phyloP scores from a whole-genome alignment of 2,797 vertebrate species.

The Neosalanx taihuensis region DNA sequence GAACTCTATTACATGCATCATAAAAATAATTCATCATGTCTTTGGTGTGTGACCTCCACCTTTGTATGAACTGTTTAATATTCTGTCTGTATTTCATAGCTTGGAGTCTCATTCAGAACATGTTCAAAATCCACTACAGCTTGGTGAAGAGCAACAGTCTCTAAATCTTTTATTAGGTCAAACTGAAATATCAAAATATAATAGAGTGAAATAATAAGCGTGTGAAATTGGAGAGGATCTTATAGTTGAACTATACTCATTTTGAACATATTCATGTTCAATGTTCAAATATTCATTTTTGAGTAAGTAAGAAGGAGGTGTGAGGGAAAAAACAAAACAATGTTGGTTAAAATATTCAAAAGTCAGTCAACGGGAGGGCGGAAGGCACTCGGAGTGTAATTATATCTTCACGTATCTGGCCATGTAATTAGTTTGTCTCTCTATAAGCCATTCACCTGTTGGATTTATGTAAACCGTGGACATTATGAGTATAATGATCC shows the following conservation, averaged over 20 bases:
- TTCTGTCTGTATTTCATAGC: conserved; percentile 49
- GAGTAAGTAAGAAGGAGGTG: background rate
- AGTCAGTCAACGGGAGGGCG: too few species aligned
- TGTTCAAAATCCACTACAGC: conserved; percentile 45
- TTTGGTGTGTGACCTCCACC: conserved; percentile 65
- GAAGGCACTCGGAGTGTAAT: too few species aligned
- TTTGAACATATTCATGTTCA: background rate
- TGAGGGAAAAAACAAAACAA: too few species aligned
- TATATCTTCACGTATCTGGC: too few species aligned
- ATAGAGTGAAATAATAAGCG: conserved; percentile 28
- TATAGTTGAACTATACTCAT: background rate
- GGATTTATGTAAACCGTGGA: background rate
- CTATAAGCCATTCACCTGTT: background rate
- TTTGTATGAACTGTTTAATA: conserved; percentile 57
- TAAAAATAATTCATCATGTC: conserved; percentile 72
- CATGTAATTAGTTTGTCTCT: background rate
- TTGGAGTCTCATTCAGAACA: conserved; percentile 35
- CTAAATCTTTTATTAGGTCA: conserved; percentile 45
- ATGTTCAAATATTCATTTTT: background rate
- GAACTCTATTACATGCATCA: conserved; percentile 68
- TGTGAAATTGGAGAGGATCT: background rate
- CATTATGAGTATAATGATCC: conserved; percentile 34
- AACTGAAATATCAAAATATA: conserved; percentile 41
- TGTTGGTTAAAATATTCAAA: too few species aligned
- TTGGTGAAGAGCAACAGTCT: conserved; percentile 49